Evolutionary conservation across 2,797 vertebrate species (phyloP).

Genomic region (Potorous gilbertii): DNA sequence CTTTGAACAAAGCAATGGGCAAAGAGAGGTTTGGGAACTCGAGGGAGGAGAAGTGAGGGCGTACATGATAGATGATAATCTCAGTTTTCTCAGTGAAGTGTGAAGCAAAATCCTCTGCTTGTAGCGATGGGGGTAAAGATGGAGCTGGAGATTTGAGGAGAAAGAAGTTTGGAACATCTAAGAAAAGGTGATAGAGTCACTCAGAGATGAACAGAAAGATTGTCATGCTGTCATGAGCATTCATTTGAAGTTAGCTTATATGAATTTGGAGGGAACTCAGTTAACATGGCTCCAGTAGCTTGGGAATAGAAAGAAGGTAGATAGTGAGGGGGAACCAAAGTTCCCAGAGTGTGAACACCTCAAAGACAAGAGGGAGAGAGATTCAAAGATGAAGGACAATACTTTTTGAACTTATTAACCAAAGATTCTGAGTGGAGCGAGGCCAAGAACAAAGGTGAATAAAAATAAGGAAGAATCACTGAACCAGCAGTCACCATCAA

Average conservation of each 20-base stretch:
- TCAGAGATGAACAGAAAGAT: neutral
- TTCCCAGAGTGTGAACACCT: neutral
- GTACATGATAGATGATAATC: slow-evolving; percentile 61
- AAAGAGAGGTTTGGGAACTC: slow-evolving; percentile 27
- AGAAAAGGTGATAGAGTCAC: neutral
- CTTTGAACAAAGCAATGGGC: neutral
- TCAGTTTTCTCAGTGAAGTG: slow-evolving; percentile 51
- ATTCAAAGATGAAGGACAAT: neutral
- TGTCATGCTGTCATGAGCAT: neutral
- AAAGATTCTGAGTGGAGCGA: neutral
- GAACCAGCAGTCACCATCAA: neutral
- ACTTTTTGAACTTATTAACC: neutral
- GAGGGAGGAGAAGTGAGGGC: slow-evolving; percentile 56
- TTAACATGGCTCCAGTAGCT: neutral
- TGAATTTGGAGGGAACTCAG: neutral
- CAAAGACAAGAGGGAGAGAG: neutral
- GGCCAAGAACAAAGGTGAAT: neutral
- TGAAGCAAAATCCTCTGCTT: neutral
- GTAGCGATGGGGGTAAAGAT: neutral
- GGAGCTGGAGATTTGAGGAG: neutral
- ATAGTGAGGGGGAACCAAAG: neutral
- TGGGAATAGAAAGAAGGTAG: neutral
- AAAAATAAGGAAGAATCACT: neutral
- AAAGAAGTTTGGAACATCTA: neutral
- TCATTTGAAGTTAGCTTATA: neutral